phyloP scores from a whole-genome alignment of 2,888 invertebrate genomes.

The Drosophila lutescens region DNA sequence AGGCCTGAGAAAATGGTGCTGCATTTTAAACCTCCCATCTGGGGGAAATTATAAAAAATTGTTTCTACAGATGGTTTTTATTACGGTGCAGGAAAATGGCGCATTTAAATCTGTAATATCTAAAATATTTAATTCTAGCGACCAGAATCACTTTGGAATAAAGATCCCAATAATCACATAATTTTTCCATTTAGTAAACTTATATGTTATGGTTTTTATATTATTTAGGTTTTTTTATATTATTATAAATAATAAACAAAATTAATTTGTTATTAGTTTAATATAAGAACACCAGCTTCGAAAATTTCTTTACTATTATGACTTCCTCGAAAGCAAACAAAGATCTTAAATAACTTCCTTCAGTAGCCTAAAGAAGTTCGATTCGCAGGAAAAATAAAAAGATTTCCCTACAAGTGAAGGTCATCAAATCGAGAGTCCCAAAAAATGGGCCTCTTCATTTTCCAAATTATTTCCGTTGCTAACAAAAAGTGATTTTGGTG shows the following conservation, averaged over 20 bases:
- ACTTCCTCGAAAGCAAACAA: constrained; percentile 3
- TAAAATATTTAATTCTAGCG: neutral
- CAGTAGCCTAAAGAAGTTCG: constrained; percentile 20
- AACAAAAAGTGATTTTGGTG: constrained; percentile 39
- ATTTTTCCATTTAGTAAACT: too few species aligned
- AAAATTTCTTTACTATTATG: neutral
- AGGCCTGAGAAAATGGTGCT: constrained; percentile 32
- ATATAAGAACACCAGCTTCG: too few species aligned
- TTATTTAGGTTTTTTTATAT: too few species aligned
- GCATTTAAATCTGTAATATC: neutral
- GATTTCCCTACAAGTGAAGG: constrained; percentile 22
- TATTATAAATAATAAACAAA: too few species aligned
- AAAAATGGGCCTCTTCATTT: neutral
- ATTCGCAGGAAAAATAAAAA: neutral
- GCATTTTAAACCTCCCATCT: constrained; percentile 23
- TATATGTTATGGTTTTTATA: too few species aligned
- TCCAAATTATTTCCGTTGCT: constrained; percentile 3
- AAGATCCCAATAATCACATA: too few species aligned
- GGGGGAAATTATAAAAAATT: constrained; percentile 19
- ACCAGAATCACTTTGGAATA: neutral
- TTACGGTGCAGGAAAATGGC: constrained; percentile 2
- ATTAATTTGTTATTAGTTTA: too few species aligned
- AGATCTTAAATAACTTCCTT: neutral
- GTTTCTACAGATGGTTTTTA: constrained; percentile 8
- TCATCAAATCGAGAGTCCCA: constrained; percentile 3